These are phyloP conservation scores for Nematolebias whitei DNA, from an alignment of 2,113 vertebrate species.

Conservation along the genomic window DNA sequence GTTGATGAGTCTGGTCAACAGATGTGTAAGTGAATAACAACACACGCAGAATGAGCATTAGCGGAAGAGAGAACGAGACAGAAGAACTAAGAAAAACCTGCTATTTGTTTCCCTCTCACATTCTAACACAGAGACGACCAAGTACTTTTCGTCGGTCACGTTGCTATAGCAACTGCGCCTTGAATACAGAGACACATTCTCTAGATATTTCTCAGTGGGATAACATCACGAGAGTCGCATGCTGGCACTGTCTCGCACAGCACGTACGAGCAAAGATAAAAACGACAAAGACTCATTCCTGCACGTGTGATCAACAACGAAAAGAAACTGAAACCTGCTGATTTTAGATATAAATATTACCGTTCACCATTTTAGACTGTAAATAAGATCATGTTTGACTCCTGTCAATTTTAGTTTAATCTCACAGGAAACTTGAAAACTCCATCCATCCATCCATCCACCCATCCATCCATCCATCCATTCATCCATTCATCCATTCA, in stretches of 20 bases:
- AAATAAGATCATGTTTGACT: neutral
- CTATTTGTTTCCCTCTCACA: constrained; percentile 20
- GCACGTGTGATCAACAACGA: neutral
- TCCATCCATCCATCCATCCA: too few relatives aligned
- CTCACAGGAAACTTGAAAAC: neutral
- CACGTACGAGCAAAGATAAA: constrained; percentile 14
- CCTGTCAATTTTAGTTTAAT: neutral
- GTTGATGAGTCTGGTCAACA: constrained; percentile 3
- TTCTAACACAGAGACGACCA: constrained; percentile 20
- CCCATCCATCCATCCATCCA: too few relatives aligned
- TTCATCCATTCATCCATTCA: too few relatives aligned
- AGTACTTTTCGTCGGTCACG: constrained; percentile 36
- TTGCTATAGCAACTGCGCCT: constrained; percentile 62
- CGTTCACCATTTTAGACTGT: too few relatives aligned
- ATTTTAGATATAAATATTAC: too few relatives aligned
- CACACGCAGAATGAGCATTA: constrained; percentile 2
- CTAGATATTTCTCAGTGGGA: constrained; percentile 51
- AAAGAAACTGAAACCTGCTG: neutral
- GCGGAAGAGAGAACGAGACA: rapidly evolving
- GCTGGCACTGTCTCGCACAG: constrained; percentile 13
- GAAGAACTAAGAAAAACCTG: constrained; percentile 11
- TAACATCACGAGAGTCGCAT: constrained; percentile 50
- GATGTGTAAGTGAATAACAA: neutral
- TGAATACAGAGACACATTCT: constrained; percentile 46
- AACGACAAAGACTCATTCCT: constrained; percentile 1